phyloP scores from a whole-genome alignment of 1,140 invertebrate genomes.

The Episyrphus balteatus region DNA sequence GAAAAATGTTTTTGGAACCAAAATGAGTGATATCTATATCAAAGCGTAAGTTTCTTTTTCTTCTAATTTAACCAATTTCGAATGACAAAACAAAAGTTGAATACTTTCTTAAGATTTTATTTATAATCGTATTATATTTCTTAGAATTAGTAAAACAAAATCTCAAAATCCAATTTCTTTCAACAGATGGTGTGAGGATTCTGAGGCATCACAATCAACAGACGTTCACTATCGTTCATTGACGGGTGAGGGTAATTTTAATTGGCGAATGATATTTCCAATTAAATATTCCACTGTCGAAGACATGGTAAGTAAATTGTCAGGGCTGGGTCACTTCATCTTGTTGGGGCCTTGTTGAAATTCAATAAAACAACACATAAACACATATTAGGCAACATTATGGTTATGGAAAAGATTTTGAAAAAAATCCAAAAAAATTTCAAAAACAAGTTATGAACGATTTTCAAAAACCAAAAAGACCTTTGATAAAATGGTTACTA shows the following conservation, averaged over 20 bases:
- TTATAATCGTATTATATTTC: too few relatives aligned
- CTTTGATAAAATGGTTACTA: too few relatives aligned
- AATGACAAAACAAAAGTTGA: not conserved
- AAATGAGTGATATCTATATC: slow-evolving; percentile 75
- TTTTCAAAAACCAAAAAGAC: too few relatives aligned
- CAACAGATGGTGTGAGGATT: slow-evolving; percentile 60
- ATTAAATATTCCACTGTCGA: slow-evolving; percentile 70
- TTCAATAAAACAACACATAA: too few relatives aligned
- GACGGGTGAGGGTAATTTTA: slow-evolving; percentile 75
- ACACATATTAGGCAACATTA: not conserved
- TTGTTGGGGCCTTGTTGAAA: too few relatives aligned
- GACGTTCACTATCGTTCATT: slow-evolving; percentile 73
- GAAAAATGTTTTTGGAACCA: slow-evolving; percentile 67
- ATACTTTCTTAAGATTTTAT: not conserved
- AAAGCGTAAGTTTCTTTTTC: slow-evolving; percentile 52
- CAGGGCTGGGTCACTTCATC: not conserved
- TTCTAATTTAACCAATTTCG: not conserved
- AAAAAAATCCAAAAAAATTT: too few relatives aligned
- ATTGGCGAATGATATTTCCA: slow-evolving; percentile 81
- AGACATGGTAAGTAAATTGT: slow-evolving; percentile 47
- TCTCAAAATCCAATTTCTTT: too few relatives aligned
- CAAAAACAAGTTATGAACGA: too few relatives aligned
- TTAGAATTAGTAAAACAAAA: too few relatives aligned
- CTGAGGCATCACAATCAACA: slow-evolving; percentile 60
- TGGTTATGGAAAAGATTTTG: too few relatives aligned